phyloP scores from a whole-genome alignment of 2,888 invertebrate species.

The Arrhopalites spinosus region DNA sequence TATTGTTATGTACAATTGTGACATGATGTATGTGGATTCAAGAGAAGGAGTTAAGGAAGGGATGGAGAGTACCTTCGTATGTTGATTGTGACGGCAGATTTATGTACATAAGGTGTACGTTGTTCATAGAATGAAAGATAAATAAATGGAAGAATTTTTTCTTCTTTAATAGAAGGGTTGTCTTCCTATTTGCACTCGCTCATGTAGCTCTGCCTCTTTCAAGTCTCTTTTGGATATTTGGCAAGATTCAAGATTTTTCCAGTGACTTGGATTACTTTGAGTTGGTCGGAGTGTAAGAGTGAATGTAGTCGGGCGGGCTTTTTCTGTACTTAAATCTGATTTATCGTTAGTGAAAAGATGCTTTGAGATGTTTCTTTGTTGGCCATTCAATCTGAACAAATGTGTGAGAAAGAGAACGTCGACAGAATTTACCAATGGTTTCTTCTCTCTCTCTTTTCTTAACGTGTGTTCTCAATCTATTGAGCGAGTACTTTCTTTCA shows the following conservation, averaged over 20 bases:
- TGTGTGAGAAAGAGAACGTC: background rate
- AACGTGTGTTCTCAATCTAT: background rate
- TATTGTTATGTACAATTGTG: background rate
- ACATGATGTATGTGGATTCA: background rate
- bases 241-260: constrained; percentile 1
- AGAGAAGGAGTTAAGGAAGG: background rate
- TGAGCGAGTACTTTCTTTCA: background rate
- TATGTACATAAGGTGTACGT: no score
- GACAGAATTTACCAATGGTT: background rate
- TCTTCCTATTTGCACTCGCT: constrained; percentile 1
- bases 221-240: background rate
- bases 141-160: background rate
- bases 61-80: background rate
- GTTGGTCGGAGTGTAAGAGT: background rate
- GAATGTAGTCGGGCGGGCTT: constrained; percentile 9
- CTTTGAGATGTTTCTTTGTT: background rate
- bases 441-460: background rate
- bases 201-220: constrained; percentile 2
- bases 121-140: constrained; percentile 1
- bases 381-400: constrained; percentile 2
- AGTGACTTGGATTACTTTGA: background rate
- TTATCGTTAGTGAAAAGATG: constrained; percentile 9
- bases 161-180: background rate
- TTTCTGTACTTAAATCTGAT: constrained; percentile 10
- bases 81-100: background rate